These are phyloP conservation scores for Cyanocitta stelleri DNA, from an alignment of 2,113 vertebrate species.

Conservation along the genomic window DNA sequence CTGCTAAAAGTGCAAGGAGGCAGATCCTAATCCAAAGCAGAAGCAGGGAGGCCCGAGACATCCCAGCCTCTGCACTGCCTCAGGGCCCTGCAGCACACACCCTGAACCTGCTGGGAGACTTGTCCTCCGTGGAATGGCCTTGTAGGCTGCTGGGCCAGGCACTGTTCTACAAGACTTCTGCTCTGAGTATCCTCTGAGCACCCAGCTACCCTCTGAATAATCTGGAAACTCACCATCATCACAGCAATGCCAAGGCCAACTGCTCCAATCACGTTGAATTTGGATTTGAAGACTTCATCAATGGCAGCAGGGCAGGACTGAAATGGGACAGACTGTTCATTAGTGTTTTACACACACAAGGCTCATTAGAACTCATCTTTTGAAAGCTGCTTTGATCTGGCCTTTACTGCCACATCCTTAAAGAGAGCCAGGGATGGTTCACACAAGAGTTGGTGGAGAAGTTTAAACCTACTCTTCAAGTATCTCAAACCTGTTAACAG, in stretches of 20 bases:
- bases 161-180: neutral
- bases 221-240: conserved; percentile 80
- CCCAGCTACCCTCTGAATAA: neutral
- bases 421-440: neutral
- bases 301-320: conserved; percentile 83
- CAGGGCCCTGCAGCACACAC: neutral
- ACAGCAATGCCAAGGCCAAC: conserved; percentile 84
- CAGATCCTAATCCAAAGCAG: neutral
- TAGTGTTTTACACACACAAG: neutral
- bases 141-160: neutral
- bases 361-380: neutral
- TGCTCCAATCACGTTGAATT: conserved; percentile 86
- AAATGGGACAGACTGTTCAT: neutral
- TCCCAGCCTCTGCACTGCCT: neutral
- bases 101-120: neutral
- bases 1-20: neutral
- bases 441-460: neutral
- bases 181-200: neutral
- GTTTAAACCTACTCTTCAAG: neutral
- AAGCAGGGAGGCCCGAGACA: neutral
- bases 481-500: neutral
- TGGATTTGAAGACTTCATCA: conserved; percentile 80
- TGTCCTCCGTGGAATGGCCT: neutral
- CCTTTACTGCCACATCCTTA: neutral
- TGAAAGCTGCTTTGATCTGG: neutral